Evolutionary conservation across 2,113 vertebrate species (phyloP).

Genomic region (Ammodytes dubius): DNA sequence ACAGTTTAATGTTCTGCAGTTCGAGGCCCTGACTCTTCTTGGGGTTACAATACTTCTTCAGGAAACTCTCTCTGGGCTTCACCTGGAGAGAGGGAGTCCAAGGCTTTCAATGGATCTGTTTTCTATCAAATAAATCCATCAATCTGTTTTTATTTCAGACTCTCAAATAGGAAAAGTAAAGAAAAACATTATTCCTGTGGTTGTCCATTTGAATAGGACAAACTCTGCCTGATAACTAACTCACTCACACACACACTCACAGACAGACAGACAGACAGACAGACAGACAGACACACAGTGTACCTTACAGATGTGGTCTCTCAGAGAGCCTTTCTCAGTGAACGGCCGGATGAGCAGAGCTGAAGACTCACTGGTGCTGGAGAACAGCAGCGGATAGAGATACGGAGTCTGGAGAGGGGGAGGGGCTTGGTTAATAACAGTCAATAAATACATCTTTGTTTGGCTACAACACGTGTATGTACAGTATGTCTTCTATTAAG

Average conservation of each 20-base stretch:
- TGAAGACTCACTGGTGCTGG: slow-evolving; percentile 92
- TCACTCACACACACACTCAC: no score
- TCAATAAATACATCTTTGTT: not conserved
- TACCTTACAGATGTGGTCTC: slow-evolving; percentile 98
- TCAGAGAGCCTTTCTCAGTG: slow-evolving; percentile 94
- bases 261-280: no score
- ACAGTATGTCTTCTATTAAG: not conserved
- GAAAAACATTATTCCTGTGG: no score
- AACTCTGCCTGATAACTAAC: no score
- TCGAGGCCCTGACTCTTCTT: slow-evolving; percentile 96
- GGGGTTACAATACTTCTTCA: slow-evolving; percentile 97
- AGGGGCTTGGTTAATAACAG: slow-evolving; percentile 1
- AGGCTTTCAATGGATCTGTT: not conserved
- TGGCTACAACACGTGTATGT: not conserved
- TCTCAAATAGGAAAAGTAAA: no score
- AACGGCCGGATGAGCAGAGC: slow-evolving; percentile 93
- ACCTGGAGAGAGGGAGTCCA: slow-evolving; percentile 79
- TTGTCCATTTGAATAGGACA: no score
- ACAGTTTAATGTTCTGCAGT: slow-evolving; percentile 92
- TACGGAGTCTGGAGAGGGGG: slow-evolving; percentile 87
- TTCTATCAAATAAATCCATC: not conserved
- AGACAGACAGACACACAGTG: no score
- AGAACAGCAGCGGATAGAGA: slow-evolving; percentile 92
- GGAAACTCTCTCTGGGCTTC: slow-evolving; percentile 93
- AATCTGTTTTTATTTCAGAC: no score